A percentile compares a stretch with the other conserved stretches of the same genome.
Conservation (phyloP, 92 coral and sea anemone genomes). For the Epizoanthus illoricatus region DNA sequence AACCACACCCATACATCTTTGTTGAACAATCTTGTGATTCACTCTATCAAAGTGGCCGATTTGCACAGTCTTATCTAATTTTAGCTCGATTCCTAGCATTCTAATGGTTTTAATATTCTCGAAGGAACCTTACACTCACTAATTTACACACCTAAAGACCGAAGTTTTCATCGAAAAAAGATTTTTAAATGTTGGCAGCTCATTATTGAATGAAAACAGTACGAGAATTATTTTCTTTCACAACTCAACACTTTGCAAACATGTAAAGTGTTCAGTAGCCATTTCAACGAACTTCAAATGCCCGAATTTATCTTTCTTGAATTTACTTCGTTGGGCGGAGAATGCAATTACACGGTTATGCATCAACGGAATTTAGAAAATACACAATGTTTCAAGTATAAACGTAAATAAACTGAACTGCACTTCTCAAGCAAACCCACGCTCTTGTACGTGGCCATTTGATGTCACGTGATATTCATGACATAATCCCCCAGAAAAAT, state of each 20-base stretch:
- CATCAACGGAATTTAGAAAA: constrained; percentile 4
- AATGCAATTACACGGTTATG: constrained; percentile 38
- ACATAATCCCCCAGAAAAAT: background rate
- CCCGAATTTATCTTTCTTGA: constrained; percentile 18
- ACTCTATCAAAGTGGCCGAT: constrained; percentile 11
- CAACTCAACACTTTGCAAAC: constrained; percentile 5
- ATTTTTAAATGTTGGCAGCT: background rate
- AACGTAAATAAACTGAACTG: constrained; percentile 25
- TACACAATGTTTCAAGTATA: background rate
- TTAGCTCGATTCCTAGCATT: background rate
- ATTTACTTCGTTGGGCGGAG: constrained; percentile 39
- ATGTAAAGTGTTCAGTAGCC: background rate
- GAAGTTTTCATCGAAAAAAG: background rate
- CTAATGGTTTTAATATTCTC: background rate
- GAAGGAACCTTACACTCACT: background rate
- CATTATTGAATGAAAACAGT: constrained; percentile 17
- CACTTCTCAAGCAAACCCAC: constrained; percentile 2
- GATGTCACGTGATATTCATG: constrained; percentile 30
- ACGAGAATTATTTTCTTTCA: constrained; percentile 25
- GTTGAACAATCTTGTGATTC: constrained; percentile 16
- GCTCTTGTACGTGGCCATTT: constrained; percentile 17
- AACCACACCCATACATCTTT: constrained; percentile 58
- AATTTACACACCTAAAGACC: background rate
- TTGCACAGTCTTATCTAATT: background rate
- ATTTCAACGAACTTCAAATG: constrained; percentile 18